Evolutionary conservation across 2,113 vertebrate genomes (phyloP), one percentile per base, ranked within the genome.

Genomic region (rat (Rattus norvegicus)): DNA sequence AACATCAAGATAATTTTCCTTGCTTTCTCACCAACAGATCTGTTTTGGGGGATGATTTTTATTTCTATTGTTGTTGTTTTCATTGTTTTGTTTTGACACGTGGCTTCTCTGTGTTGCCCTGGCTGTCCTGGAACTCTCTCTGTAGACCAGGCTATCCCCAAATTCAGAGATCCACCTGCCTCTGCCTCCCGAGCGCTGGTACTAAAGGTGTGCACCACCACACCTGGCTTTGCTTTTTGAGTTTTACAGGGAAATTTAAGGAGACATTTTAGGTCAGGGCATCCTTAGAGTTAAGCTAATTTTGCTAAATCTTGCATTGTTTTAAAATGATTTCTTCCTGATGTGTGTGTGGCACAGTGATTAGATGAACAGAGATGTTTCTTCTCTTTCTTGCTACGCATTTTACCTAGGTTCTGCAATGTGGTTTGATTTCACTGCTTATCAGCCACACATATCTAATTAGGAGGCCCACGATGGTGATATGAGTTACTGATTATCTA

Each of bases 341-440:
- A n/a, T 59, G 8, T 22, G 56, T 63, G 59, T 43, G 52, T 67
- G 61, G 26, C 22, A 63, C 1, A 84, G 84, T 87, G 39, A 87
- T 49, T 67, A 73, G 72, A 16, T 30, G 83, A 70, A 19, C 7
- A 30, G 36, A 81, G 81, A 52, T 2, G n/a, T 30, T 63, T 59
- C 39, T 1, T 11, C 13, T 81, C 28, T 36, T 59, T 76, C 17
- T 92, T 94, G 36, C 33, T 20, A 8, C n/a, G 13, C 75, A 11
- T 86, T 95, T 92, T 63, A 39, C 54, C 83, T 70, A 39, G n/a
- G 19, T 92, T 76, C 33, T 83, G 17, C 52, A 90, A 54, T 54
- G 47, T 52, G 47, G 28, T 89, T 97, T 93, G 88, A 72, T 49
- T 39, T 89, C 47, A 19, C 19, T 93, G n/a, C 80, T 87, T 95